Percentiles rank a stretch among this genome's conserved stretches.
Conservation (phyloP, 2,797 vertebrate genomes). For the Epinephelus awoara region DNA sequence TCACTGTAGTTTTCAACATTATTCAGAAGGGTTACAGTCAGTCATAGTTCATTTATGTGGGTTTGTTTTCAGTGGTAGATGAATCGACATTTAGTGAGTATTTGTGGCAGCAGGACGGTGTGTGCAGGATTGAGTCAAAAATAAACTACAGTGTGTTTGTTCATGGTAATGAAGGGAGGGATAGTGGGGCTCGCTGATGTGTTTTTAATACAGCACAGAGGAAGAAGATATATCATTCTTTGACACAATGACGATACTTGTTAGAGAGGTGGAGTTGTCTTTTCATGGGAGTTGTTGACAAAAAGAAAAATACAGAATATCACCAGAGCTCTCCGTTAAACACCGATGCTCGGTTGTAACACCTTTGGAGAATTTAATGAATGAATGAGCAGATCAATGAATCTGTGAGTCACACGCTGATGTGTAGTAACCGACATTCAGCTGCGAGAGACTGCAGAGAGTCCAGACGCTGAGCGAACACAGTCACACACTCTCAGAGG, state of each 20-base stretch:
- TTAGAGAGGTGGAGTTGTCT: background rate
- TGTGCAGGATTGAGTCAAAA: too few species aligned
- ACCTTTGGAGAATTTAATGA: conserved; percentile 44
- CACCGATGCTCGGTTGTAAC: conserved; percentile 22
- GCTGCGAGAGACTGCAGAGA: conserved; percentile 17
- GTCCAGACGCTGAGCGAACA: conserved; percentile 48
- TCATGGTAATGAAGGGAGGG: too few species aligned
- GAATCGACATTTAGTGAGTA: too few species aligned
- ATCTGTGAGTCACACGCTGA: conserved; percentile 35
- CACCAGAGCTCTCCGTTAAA: background rate
- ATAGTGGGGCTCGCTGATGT: too few species aligned
- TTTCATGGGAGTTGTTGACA: background rate
- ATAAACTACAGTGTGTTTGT: too few species aligned
- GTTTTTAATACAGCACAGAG: too few species aligned
- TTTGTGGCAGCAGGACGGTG: too few species aligned
- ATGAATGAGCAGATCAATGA: conserved; percentile 68
- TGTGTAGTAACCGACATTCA: conserved; percentile 29
- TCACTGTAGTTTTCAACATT: too few species aligned
- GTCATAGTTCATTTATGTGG: background rate
- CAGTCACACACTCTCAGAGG: conserved; percentile 26
- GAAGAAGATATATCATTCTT: too few species aligned
- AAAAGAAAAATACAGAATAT: background rate
- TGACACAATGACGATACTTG: too few species aligned
- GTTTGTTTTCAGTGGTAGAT: background rate
- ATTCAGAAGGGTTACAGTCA: too few species aligned